A percentile compares a stretch with the other conserved stretches of the same genome.
Evolutionary conservation across 2,113 vertebrate species (phyloP).

Genomic region (Laticauda colubrina): DNA sequence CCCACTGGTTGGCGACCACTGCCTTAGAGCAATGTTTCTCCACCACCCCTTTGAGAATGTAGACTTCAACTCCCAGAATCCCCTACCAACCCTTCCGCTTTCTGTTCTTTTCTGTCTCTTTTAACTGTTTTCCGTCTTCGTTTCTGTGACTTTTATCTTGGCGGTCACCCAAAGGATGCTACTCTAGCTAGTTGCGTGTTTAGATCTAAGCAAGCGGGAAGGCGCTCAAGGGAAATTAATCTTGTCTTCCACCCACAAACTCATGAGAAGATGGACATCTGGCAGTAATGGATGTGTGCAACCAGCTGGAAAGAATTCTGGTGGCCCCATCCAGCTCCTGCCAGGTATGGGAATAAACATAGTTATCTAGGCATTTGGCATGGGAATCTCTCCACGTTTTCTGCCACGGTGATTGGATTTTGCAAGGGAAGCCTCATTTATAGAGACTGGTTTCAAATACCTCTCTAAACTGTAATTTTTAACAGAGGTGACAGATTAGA

Average conservation of each 20-base stretch:
- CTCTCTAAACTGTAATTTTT: neutral
- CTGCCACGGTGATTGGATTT: neutral
- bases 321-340: neutral
- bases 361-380: neutral
- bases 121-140: neutral
- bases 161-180: neutral
- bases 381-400: neutral
- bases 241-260: conserved; percentile 14
- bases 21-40: neutral
- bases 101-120: too few species aligned
- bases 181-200: neutral
- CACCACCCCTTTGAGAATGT: neutral
- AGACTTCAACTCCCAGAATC: neutral
- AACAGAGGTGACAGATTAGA: neutral
- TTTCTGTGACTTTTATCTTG: neutral
- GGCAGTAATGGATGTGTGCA: conserved; percentile 16
- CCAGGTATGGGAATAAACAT: conserved; percentile 18
- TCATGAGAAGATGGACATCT: conserved; percentile 27
- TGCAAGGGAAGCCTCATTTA: neutral
- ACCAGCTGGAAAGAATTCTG: conserved; percentile 20
- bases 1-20: too few species aligned
- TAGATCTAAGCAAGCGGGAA: neutral
- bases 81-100: neutral
- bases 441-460: neutral
- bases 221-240: conserved; percentile 19